Evolutionary conservation across 2,797 vertebrate genomes (phyloP).

Genomic region (Anguilla obscura): DNA sequence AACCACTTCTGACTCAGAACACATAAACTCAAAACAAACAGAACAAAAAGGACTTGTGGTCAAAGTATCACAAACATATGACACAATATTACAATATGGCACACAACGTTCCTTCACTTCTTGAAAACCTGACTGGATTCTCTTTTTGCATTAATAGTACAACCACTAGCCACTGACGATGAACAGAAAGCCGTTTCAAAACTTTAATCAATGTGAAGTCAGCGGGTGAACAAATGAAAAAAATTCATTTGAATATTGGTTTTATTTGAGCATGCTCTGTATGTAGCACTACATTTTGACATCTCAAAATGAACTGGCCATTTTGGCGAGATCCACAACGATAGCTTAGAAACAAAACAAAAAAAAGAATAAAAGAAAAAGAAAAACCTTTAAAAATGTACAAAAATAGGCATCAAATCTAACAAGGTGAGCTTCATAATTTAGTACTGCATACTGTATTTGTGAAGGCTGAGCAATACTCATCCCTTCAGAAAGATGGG

Average conservation of each 20-base stretch:
- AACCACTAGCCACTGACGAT: background rate
- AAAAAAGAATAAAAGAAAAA: constrained; percentile 36
- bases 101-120: constrained; percentile 16
- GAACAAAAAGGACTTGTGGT: background rate
- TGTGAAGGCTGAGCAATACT: constrained; percentile 40
- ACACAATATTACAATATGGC: constrained; percentile 23
- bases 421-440: constrained; percentile 45
- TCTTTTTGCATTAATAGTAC: background rate
- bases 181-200: constrained; percentile 22
- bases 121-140: background rate
- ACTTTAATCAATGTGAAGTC: constrained; percentile 33
- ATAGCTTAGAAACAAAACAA: constrained; percentile 58
- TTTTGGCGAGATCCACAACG: constrained; percentile 56
- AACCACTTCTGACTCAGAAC: background rate
- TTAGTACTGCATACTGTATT: constrained; percentile 62
- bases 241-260: constrained; percentile 55
- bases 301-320: constrained; percentile 62
- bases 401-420: constrained; percentile 52
- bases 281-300: constrained; percentile 72
- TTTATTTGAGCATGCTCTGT: constrained; percentile 79
- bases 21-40: background rate
- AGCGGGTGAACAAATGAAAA: constrained; percentile 50
- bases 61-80: constrained; percentile 6
- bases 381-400: constrained; percentile 47
- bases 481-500: constrained; percentile 9